Conservation (phyloP, 2,113 vertebrate species). For the Aphyosemion australe region DNA sequence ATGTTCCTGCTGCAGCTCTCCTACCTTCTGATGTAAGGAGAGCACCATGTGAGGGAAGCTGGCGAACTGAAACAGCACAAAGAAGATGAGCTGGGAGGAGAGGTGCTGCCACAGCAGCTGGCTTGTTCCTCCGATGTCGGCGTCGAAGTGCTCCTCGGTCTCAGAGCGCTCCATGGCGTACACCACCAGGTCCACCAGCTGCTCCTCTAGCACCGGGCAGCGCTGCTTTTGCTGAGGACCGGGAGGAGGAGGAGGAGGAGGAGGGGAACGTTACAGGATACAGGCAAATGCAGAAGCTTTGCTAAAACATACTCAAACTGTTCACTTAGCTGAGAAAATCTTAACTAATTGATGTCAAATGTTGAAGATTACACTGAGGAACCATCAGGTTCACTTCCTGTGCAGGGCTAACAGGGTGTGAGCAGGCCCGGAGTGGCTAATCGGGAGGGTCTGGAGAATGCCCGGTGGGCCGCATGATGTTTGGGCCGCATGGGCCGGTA, state of each 20-base stretch:
- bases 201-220: slow-evolving; percentile 97
- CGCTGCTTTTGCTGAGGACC: slow-evolving; percentile 96
- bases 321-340: too few species aligned
- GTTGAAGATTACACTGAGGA: too few species aligned
- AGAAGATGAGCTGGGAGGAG: slow-evolving; percentile 99
- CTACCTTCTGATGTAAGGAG: slow-evolving; percentile 97
- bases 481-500: too few species aligned
- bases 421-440: too few species aligned
- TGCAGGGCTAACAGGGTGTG: too few species aligned
- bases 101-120: slow-evolving; percentile 99
- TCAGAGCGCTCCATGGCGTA: slow-evolving; percentile 99
- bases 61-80: slow-evolving; percentile 99
- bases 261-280: slow-evolving; percentile 77
- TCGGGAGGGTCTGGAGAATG: too few species aligned
- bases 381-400: too few species aligned
- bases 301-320: too few species aligned
- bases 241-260: slow-evolving; percentile 53
- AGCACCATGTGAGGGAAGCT: slow-evolving; percentile 99
- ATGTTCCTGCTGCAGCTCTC: slow-evolving; percentile 1
- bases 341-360: too few species aligned
- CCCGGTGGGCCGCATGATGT: too few species aligned
- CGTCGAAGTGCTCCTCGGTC: slow-evolving; percentile 97
- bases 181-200: slow-evolving; percentile 97
- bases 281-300: too few species aligned
- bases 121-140: slow-evolving; percentile 96